Conservation (phyloP, 2,888 invertebrate genomes). For the Torymus aiolomorphi region DNA sequence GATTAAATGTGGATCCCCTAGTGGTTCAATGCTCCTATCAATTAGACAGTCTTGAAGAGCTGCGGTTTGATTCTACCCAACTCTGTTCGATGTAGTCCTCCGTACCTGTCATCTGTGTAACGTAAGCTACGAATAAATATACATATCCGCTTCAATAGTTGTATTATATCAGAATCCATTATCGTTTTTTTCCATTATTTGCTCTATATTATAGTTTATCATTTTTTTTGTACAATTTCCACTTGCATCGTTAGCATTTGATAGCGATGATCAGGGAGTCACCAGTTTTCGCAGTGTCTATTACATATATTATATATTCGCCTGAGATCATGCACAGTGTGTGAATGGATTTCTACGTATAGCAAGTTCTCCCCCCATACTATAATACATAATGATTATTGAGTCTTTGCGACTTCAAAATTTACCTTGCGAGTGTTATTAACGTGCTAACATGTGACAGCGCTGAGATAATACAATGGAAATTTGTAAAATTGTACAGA, state of each 20-base stretch:
- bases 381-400: conserved; percentile 76
- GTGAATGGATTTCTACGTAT: conserved; percentile 69
- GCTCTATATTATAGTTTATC: conserved; percentile 17
- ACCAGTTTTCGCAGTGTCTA: conserved; percentile 47
- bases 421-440: conserved; percentile 30
- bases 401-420: conserved; percentile 52
- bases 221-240: conserved; percentile 1
- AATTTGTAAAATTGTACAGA: background rate
- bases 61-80: conserved; percentile 28
- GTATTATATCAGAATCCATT: conserved; percentile 4
- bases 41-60: background rate
- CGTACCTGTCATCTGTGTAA: conserved; percentile 14
- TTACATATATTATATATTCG: conserved; percentile 53
- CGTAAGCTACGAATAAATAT: conserved; percentile 1
- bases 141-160: conserved; percentile 21
- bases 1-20: background rate
- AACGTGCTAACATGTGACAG: conserved; percentile 3
- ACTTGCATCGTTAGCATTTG: conserved; percentile 14
- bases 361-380: conserved; percentile 66
- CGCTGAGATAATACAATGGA: conserved; percentile 10
- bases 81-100: conserved; percentile 40
- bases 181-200: conserved; percentile 6
- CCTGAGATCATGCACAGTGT: conserved; percentile 64
- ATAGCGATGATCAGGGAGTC: conserved; percentile 17
- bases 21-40: conserved; percentile 7